phyloP scores from a whole-genome alignment of 2,888 invertebrate genomes.

The Emmelina monodactyla region DNA sequence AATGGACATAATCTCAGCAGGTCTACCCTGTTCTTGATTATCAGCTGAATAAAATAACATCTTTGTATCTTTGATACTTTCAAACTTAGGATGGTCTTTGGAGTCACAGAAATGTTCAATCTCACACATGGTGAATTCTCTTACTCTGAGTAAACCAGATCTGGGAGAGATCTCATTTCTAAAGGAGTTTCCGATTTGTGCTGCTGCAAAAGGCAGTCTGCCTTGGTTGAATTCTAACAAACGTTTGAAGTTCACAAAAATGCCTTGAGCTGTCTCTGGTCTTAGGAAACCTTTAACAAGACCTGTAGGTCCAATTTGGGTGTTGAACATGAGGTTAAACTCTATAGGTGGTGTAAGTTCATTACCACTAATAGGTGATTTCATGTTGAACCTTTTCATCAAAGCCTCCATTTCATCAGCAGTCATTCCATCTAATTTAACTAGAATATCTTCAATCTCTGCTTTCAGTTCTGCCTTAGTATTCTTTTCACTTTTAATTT shows the following conservation, averaged over 20 bases:
- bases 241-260: slow-evolving; percentile 99
- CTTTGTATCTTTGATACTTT: slow-evolving; percentile 73
- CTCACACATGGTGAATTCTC: slow-evolving; percentile 99
- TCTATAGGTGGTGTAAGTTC: slow-evolving; percentile 95
- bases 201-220: slow-evolving; percentile 95
- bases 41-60: slow-evolving; percentile 93
- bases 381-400: slow-evolving; percentile 89
- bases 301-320: slow-evolving; percentile 97
- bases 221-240: slow-evolving; percentile 97
- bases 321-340: slow-evolving; percentile 99
- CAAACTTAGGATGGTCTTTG: slow-evolving; percentile 92
- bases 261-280: slow-evolving; percentile 99
- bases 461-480: slow-evolving; percentile 72
- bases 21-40: slow-evolving; percentile 96
- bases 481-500: slow-evolving; percentile 84
- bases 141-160: slow-evolving; percentile 92
- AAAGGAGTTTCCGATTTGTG: slow-evolving; percentile 98
- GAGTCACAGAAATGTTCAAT: slow-evolving; percentile 99
- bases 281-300: slow-evolving; percentile 92
- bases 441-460: slow-evolving; percentile 80
- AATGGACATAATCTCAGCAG: slow-evolving; percentile 78
- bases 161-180: slow-evolving; percentile 99
- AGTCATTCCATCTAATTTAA: slow-evolving; percentile 90
- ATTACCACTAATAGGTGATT: slow-evolving; percentile 94
- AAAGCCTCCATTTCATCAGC: slow-evolving; percentile 87